Evolutionary conservation across 2,797 vertebrate genomes (phyloP).

Genomic region (Urophycis tenuis): DNA sequence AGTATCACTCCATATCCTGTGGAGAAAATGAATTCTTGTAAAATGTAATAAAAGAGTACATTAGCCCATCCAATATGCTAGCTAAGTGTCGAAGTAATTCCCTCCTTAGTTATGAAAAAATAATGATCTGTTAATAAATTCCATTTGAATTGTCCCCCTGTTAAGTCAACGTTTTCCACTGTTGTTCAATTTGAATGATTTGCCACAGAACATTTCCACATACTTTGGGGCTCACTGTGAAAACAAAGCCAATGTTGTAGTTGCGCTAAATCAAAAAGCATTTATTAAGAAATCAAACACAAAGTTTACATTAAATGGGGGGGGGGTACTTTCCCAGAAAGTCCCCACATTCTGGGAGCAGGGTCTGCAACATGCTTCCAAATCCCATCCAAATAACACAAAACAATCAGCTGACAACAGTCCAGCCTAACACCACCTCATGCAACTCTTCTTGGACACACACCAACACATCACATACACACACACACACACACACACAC

Average conservation of each 20-base stretch:
- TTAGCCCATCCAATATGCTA: neutral
- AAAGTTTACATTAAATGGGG: constrained; percentile 45
- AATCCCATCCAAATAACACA: constrained; percentile 31
- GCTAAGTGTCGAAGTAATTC: neutral
- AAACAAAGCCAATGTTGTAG: constrained; percentile 49
- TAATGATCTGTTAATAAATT: neutral
- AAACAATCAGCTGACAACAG: constrained; percentile 19
- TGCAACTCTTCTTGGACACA: neutral
- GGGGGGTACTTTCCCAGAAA: constrained; percentile 30
- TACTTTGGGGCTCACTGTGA: constrained; percentile 31
- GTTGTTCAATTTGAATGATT: neutral
- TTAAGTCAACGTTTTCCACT: neutral
- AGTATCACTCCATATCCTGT: neutral
- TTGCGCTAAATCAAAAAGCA: constrained; percentile 48
- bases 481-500: no score
- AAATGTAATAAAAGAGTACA: neutral
- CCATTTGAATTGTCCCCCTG: neutral
- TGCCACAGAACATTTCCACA: constrained; percentile 31
- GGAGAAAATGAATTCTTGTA: neutral
- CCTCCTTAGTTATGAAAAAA: neutral
- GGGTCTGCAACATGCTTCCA: constrained; percentile 36
- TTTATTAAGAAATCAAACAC: constrained; percentile 37
- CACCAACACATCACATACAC: no score
- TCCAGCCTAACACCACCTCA: constrained; percentile 15
- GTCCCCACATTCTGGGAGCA: constrained; percentile 21